phyloP scores from a whole-genome alignment of 2,113 vertebrate species.

The Sardina pilchardus region DNA sequence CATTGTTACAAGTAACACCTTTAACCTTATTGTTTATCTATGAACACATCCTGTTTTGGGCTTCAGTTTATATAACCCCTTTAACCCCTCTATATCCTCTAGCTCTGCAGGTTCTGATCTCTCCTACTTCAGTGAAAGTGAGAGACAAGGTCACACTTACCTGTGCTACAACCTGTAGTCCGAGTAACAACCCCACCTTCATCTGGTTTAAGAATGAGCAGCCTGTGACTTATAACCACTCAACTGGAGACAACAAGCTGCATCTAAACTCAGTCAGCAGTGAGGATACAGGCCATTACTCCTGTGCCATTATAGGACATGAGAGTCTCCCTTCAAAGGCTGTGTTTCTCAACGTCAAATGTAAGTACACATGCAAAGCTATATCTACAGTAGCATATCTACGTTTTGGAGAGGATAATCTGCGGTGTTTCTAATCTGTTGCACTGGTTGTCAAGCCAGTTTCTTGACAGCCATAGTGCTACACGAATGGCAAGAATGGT shows the following conservation, averaged over 20 bases:
- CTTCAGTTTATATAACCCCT: not conserved
- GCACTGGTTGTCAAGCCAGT: no score
- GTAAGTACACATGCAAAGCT: not conserved
- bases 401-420: no score
- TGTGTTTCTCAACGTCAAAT: not conserved
- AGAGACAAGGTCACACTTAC: not conserved
- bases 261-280: not conserved
- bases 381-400: no score
- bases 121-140: not conserved
- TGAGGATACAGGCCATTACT: not conserved
- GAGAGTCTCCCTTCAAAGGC: not conserved
- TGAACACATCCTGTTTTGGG: not conserved
- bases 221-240: not conserved
- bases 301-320: not conserved
- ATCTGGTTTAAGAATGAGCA: not conserved
- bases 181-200: not conserved
- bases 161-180: not conserved
- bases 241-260: not conserved
- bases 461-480: no score
- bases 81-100: not conserved
- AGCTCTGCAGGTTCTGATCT: not conserved
- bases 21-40: not conserved
- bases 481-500: no score
- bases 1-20: conserved; percentile 32
- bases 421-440: no score